Evolutionary conservation across 2,888 invertebrate genomes (phyloP), one percentile per base, ranked within the genome.

Genomic region (Amblyteles armatorius): DNA sequence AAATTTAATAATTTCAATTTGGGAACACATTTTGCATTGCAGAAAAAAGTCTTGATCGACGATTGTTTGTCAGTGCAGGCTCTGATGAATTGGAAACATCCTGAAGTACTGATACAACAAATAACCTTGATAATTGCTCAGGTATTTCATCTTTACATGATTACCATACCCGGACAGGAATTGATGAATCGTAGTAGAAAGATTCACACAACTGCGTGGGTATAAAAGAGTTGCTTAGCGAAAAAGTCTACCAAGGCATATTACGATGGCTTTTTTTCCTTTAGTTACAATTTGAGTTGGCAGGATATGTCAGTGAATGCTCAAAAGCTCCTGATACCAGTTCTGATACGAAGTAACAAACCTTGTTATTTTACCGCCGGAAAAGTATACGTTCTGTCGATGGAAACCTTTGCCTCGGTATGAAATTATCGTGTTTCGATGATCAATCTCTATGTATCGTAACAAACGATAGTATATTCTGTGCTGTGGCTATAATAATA

Each of bases 171-270:
- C 2, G 79, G 71, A 7, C 79, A 79, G 19, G 71, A 50, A 22
- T 33, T 79, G 33, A 79, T 79, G 1, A 36, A 79, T 36, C 48
- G 50, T 60, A 79, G 79, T 33, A 4, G 16, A 13, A 6, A 29
- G 3, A 13, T 79, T 52, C 60, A 63, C 13, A 50, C 19, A 11
- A 13, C 13, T n/a, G 50, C 52, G 79, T 79, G 71, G 50, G 79
- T 79, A 33, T 26, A 26, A 22, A 50, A 16, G 9, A 29, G 22
- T 29, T 16, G 6, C 16, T 13, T 60, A 2, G 16, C 5, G 2
- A 7, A n/a, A 6, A 36, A 33, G 16, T 5, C 4, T 2, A 13
- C 19, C 11, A 4, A 50, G n/a, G 2, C 7, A 26, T 26, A 5
- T 26, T 69, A 19, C 22, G 26, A 50, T 50, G 0, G n/a, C 2